Evolutionary conservation across 1,140 invertebrate genomes (phyloP), one percentile per base, ranked within the genome.

Genomic region (Triops cancriformis): DNA sequence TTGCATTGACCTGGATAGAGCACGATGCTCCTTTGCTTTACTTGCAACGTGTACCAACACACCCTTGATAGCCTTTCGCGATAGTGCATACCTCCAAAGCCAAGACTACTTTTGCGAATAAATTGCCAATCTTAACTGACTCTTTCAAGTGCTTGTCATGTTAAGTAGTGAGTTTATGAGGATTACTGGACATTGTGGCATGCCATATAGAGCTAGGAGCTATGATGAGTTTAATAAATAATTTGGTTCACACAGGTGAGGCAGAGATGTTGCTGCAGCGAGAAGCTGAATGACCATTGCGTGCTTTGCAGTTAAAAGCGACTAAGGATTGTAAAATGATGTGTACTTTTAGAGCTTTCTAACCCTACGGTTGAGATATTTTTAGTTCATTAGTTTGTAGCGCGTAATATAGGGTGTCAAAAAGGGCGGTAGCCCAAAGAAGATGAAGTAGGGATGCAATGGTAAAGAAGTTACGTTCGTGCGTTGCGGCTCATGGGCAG

Each of bases 1-100:
- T 64, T 64, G 51, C 51, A 64, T 64, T 64, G 51, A 64, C 51
- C 51, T 64, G 51, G 18, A 64, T 64, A 64, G 51, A 64, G 51
- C 18, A 64, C 51, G 51, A n/a, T 23, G 51, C 51, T 23, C 51
- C 14, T 18, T 64, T 18, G 18, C 51, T 64, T 64, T 23, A 37
- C 31, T 6, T 64, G 51, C 51, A 18, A 64, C 51, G 14, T 64
- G 51, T 10, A 64, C 31, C 31, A 37, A 37, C 31, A 37, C 31
- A 37, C 51, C 23, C n/a, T 23, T 64, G n/a, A 64, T 64, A 18
- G 51, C 51, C 23, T 23, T 23, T 64, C 23, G 51, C 23, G 51
- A 64, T 64, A 23, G 6, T 64, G 51, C 51, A n/a, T 37, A 37
- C 31, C 31, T 37, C 7, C n/a, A n/a, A n/a, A n/a, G n/a, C n/a